Evolutionary conservation across 2,113 vertebrate species (phyloP).

Genomic region (Actenoides lindsayi): DNA sequence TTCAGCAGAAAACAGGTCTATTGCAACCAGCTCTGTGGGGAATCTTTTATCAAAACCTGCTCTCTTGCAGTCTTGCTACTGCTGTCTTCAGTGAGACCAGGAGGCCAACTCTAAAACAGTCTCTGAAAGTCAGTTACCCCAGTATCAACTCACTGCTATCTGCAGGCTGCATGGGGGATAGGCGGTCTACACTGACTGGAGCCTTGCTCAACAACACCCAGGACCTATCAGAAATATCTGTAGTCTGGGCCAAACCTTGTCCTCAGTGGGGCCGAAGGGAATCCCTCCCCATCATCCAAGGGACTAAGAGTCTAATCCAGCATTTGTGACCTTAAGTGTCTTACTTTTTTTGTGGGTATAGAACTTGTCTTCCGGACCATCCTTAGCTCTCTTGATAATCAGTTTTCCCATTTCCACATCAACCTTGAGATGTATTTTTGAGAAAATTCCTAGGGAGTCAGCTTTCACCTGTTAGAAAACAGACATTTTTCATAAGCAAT

Average conservation of each 20-base stretch:
- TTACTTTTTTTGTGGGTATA: conserved; percentile 96
- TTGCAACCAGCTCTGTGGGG: neutral
- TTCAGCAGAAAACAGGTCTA: neutral
- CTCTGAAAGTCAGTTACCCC: neutral
- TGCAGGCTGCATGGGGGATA: neutral
- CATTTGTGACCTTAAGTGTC: neutral
- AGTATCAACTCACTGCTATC: neutral
- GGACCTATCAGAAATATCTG: neutral
- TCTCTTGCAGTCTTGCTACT: neutral
- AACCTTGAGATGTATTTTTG: conserved; percentile 92
- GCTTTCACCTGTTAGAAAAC: conserved; percentile 84
- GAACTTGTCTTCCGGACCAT: conserved; percentile 95
- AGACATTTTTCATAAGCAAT: neutral
- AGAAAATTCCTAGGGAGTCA: conserved; percentile 89
- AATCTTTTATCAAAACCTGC: neutral
- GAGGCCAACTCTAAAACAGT: neutral
- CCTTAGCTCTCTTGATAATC: conserved; percentile 92
- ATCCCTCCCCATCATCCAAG: neutral
- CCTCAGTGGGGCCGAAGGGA: neutral
- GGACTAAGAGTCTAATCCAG: neutral
- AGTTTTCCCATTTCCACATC: conserved; percentile 95
- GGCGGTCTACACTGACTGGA: neutral
- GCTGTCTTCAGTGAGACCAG: neutral
- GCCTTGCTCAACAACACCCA: neutral
- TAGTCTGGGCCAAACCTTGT: neutral